These are phyloP conservation scores for Megalopta genalis DNA, from an alignment of 1,140 invertebrate genomes.

Conservation along the genomic window DNA sequence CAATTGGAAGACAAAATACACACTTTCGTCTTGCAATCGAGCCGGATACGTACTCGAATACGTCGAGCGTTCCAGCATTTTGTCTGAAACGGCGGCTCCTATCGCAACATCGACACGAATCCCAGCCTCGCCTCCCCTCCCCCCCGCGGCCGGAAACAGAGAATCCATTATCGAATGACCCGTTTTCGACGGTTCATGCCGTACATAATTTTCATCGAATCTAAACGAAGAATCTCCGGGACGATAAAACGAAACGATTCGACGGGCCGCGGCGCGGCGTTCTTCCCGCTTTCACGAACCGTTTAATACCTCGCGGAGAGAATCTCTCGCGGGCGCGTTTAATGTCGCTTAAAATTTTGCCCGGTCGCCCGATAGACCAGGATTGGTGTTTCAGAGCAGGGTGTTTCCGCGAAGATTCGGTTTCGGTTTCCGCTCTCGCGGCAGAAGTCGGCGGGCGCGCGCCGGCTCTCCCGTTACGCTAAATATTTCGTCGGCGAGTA, in stretches of 20 bases:
- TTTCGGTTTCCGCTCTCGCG: constrained; percentile 6
- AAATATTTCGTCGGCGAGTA: constrained; percentile 32
- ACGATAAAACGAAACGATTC: background rate
- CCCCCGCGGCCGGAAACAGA: too few species aligned
- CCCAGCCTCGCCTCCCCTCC: too few species aligned
- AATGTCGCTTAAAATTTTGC: background rate
- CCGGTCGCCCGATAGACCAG: too few species aligned
- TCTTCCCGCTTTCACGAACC: background rate
- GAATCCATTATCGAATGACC: background rate
- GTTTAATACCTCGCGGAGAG: background rate
- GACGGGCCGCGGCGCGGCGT: too few species aligned
- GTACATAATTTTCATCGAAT: background rate
- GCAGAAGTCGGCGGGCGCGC: background rate
- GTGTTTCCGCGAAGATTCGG: background rate
- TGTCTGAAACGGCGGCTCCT: too few species aligned
- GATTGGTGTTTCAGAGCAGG: too few species aligned
- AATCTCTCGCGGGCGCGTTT: background rate
- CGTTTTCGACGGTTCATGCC: background rate
- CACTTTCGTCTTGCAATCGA: too few species aligned
- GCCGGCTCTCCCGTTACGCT: constrained; percentile 32
- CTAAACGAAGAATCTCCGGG: background rate
- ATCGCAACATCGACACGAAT: too few species aligned
- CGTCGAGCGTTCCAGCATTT: too few species aligned
- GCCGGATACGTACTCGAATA: too few species aligned
- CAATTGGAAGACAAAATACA: too few species aligned